Evolutionary conservation across 2,888 invertebrate genomes (phyloP).

Genomic region (Cosmorhoe ocellata): DNA sequence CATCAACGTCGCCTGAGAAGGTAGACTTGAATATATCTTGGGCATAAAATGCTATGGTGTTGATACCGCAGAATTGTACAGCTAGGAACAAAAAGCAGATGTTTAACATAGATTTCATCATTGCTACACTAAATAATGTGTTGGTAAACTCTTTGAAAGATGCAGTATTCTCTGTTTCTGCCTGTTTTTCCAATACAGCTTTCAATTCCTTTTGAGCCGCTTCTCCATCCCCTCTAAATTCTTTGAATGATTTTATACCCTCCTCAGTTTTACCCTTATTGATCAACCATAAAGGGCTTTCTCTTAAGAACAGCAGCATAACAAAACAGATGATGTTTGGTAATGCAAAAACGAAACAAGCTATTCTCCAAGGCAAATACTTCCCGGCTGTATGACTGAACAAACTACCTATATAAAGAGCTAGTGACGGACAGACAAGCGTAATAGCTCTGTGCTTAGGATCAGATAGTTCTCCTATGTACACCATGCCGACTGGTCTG

Average conservation of each 20-base stretch:
- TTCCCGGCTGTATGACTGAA: conserved; percentile 47
- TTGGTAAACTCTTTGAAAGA: conserved; percentile 36
- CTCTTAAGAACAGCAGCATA: conserved; percentile 46
- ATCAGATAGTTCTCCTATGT: conserved; percentile 53
- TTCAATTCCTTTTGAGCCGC: conserved; percentile 47
- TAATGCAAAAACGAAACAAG: conserved; percentile 42
- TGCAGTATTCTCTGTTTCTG: conserved; percentile 31
- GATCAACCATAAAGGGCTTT: conserved; percentile 60
- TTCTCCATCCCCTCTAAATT: conserved; percentile 49
- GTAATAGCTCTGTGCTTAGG: conserved; percentile 51
- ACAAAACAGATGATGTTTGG: conserved; percentile 43
- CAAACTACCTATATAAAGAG: conserved; percentile 44
- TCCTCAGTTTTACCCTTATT: conserved; percentile 47
- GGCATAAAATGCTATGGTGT: conserved; percentile 53
- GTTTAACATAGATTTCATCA: conserved; percentile 40
- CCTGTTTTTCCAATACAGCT: conserved; percentile 41
- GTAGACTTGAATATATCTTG: conserved; percentile 48
- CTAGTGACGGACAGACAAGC: conserved; percentile 43
- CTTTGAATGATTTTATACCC: conserved; percentile 45
- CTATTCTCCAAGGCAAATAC: conserved; percentile 47
- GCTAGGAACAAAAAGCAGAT: conserved; percentile 42
- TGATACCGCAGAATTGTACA: conserved; percentile 52
- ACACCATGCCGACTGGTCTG: conserved; percentile 48
- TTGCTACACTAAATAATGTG: conserved; percentile 43
- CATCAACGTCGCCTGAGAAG: conserved; percentile 45